Evolutionary conservation across 37 sponge, comb jelly and placozoan genomes (phyloP), one percentile per base, ranked within the genome.

Genomic region (Mnemiopsis leidyi): DNA sequence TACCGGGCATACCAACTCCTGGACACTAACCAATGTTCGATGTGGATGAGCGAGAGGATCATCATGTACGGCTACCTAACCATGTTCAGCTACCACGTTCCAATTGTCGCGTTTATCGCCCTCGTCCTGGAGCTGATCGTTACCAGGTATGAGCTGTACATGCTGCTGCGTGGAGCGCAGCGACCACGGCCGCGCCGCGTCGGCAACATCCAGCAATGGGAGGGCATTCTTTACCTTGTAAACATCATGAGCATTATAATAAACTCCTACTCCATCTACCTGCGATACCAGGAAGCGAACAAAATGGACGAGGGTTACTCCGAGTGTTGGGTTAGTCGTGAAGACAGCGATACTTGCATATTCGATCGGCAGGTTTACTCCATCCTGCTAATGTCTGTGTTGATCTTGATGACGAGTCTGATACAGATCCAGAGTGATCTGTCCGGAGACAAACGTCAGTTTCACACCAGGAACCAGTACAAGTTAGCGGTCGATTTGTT

Each of bases 31-130:
- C 9, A 48, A 13, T 5, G 5, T 18, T 48, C 61, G 13, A 29
- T 79, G 37, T 36, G 37, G 37, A 33, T 79, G 36, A 79, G 36
- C 29, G 82, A 79, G 16, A 28, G 82, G 23, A 35, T 79, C 82
- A 32, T 79, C 3, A 79, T 79, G 82, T 79, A 79, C 37, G 82
- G 82, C 7, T 79, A 79, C 37, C 20, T 79, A 7, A 35, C 37
- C 30, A 28, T 79, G 23, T 79, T 79, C 82, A 36, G 37, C 36
- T 79, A 33, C 82, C 82, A 79, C 37, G 35, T 79, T 1, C 82
- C 82, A 23, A 16, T 35, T 3, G 36, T 35, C 35, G 34, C 82
- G 16, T 20, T 35, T 20, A 2, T 33, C 2, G 82, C 82, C 82
- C 82, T 79, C 37, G 1, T 79, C 23, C 3, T 79, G 36, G 82